Percentiles rank a stretch among this genome's conserved stretches.
These are phyloP conservation scores for Phoxinus phoxinus DNA, from an alignment of 2,113 vertebrate species.

Conservation along the genomic window DNA sequence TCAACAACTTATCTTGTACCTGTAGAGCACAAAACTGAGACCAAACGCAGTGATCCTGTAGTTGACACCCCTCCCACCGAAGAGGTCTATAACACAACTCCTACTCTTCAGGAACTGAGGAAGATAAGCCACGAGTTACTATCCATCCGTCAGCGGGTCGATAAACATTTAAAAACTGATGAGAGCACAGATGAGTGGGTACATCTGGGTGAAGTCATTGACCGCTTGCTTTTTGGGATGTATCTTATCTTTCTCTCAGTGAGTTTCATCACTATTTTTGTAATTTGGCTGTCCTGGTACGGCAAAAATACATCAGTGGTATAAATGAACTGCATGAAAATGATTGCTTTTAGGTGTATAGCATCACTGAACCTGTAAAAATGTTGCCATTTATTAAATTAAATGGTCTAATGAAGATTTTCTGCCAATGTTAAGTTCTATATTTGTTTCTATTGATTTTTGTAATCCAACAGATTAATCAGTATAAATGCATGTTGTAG, in stretches of 20 bases:
- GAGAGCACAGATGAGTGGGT: neutral
- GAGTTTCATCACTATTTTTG: conserved; percentile 4
- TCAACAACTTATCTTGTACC: neutral
- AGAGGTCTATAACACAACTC: neutral
- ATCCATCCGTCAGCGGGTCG: neutral
- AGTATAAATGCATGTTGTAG: too few relatives aligned
- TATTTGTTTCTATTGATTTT: neutral
- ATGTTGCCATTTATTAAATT: neutral
- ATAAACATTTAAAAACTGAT: conserved; percentile 5
- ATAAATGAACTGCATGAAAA: neutral
- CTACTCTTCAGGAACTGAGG: neutral
- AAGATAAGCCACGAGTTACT: conserved; percentile 2
- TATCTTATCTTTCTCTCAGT: neutral
- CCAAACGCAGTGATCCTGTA: neutral
- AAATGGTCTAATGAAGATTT: neutral
- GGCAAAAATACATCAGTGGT: neutral
- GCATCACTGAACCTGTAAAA: neutral
- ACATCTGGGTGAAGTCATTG: conserved; percentile 14
- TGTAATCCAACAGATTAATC: neutral
- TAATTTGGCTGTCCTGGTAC: neutral
- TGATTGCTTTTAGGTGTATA: neutral
- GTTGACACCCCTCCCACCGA: neutral
- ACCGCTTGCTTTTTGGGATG: neutral
- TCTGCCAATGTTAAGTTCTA: neutral
- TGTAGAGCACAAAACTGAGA: neutral